phyloP scores from a whole-genome alignment of 2,888 invertebrate species.

The Thelaira solivaga region DNA sequence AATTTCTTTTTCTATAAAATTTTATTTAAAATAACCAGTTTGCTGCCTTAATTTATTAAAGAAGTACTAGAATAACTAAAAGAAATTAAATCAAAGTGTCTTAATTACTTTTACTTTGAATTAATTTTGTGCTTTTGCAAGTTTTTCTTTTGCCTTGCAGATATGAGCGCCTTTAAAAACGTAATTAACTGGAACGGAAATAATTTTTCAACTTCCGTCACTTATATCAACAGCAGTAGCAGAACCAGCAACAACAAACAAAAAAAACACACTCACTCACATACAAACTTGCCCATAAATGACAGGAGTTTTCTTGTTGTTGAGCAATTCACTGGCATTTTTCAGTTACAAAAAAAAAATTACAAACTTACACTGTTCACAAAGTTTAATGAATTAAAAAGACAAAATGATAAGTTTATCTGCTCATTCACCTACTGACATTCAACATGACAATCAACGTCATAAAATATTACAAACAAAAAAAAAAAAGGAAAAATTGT shows the following conservation, averaged over 20 bases:
- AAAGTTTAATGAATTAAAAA: conserved; percentile 24
- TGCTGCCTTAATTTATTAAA: neutral
- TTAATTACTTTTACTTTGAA: conserved; percentile 31
- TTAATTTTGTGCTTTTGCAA: neutral
- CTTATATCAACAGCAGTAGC: too few relatives aligned
- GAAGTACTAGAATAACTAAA: neutral
- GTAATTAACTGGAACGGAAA: conserved; percentile 61
- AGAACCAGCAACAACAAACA: conserved; percentile 1
- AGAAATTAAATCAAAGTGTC: neutral
- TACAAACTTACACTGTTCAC: neutral
- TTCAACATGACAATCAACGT: conserved; percentile 59
- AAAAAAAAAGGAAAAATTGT: too few relatives aligned
- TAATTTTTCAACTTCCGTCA: conserved; percentile 59
- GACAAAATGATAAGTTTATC: conserved; percentile 51
- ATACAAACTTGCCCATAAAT: neutral
- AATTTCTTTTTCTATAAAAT: too few relatives aligned
- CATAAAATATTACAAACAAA: conserved; percentile 57
- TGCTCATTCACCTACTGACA: conserved; percentile 58
- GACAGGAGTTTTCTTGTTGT: neutral
- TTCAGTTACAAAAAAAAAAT: neutral
- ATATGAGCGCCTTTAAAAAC: conserved; percentile 42
- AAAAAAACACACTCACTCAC: neutral
- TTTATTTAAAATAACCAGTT: too few relatives aligned
- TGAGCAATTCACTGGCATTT: conserved; percentile 33
- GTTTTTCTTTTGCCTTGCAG: conserved; percentile 1